phyloP scores from a whole-genome alignment of 2,888 invertebrate species.

The Oscheius sp. region DNA sequence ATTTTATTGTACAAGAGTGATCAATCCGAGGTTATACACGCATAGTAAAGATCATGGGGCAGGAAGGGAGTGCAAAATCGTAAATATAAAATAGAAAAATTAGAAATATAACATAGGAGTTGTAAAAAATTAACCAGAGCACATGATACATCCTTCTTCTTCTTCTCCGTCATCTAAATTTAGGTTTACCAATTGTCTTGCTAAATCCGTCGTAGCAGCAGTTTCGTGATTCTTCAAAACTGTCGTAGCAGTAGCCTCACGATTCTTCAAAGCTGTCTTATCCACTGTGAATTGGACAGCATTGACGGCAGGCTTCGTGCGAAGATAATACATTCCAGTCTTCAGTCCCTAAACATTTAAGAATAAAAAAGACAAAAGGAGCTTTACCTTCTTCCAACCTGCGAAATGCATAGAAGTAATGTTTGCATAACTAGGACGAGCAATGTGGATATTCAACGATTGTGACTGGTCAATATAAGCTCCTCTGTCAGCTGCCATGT shows the following conservation, averaged over 20 bases:
- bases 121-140: slow-evolving; percentile 53
- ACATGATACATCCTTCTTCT: slow-evolving; percentile 67
- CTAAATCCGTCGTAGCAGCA: slow-evolving; percentile 4
- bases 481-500: slow-evolving; percentile 78
- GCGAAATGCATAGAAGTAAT: slow-evolving; percentile 97
- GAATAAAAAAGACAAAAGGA: background rate
- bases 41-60: too few relatives aligned
- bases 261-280: slow-evolving; percentile 76
- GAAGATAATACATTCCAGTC: slow-evolving; percentile 98
- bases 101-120: too few relatives aligned
- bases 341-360: slow-evolving; percentile 81
- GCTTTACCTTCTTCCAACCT: slow-evolving; percentile 83
- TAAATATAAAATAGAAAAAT: too few relatives aligned
- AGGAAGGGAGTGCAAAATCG: too few relatives aligned
- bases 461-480: slow-evolving; percentile 99
- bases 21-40: too few relatives aligned
- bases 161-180: slow-evolving; percentile 12
- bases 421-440: slow-evolving; percentile 89
- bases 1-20: too few relatives aligned
- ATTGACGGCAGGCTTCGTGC: slow-evolving; percentile 93
- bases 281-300: slow-evolving; percentile 98
- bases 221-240: slow-evolving; percentile 67
- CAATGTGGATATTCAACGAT: slow-evolving; percentile 95
- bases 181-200: background rate
- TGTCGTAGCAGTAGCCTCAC: slow-evolving; percentile 82